Conservation (phyloP, 2,113 vertebrate genomes). For the Dicentrarchus labrax region DNA sequence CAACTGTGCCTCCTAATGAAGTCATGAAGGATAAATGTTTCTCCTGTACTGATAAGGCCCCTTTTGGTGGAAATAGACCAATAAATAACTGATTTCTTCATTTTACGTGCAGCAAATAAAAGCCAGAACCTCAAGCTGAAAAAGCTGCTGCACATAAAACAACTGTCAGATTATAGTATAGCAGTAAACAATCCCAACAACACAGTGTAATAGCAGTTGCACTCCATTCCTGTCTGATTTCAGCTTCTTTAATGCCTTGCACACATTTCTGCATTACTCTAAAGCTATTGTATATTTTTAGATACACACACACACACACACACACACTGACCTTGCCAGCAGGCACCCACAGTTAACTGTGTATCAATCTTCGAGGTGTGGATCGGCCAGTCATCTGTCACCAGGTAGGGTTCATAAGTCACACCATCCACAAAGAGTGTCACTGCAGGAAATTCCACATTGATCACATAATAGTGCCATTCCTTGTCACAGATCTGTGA, state of each 20-base stretch:
- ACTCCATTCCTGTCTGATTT: not conserved
- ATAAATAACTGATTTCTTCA: conserved; percentile 11
- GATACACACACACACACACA: conserved; percentile 4
- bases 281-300: not conserved
- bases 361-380: conserved; percentile 95
- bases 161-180: conserved; percentile 29
- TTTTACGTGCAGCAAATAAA: conserved; percentile 35
- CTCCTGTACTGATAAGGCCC: not conserved
- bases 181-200: conserved; percentile 32
- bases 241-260: not conserved
- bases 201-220: not conserved
- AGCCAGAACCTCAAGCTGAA: conserved; percentile 15
- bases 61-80: not conserved
- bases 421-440: conserved; percentile 95
- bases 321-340: conserved; percentile 94
- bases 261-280: not conserved
- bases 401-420: conserved; percentile 96
- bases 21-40: conserved; percentile 5
- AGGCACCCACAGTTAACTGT: conserved; percentile 96
- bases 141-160: conserved; percentile 31
- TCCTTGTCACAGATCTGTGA: conserved; percentile 97
- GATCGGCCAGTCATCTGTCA: conserved; percentile 98
- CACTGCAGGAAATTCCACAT: conserved; percentile 94
- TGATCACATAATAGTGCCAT: conserved; percentile 98
- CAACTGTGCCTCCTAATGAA: conserved; percentile 8